phyloP scores from a whole-genome alignment of 2,113 vertebrate genomes.

The Cynoglossus semilaevis region DNA sequence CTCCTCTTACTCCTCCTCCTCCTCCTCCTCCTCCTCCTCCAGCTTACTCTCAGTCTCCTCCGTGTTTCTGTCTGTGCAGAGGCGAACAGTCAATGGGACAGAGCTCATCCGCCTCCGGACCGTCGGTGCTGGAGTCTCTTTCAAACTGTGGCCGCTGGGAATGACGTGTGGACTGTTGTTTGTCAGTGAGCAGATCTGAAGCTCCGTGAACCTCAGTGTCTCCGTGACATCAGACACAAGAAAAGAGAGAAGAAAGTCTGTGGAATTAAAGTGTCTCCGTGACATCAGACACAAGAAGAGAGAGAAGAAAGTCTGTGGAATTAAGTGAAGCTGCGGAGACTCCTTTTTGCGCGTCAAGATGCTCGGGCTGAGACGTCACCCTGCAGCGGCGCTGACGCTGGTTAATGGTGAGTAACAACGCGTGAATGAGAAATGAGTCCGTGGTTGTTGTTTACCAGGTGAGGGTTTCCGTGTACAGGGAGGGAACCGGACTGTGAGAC shows the following conservation, averaged over 20 bases:
- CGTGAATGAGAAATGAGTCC: neutral
- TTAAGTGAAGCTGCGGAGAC: slow-evolving; percentile 19
- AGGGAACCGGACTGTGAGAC: no score
- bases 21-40: slow-evolving; percentile 10
- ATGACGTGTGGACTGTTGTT: slow-evolving; percentile 9
- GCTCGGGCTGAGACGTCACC: slow-evolving; percentile 18
- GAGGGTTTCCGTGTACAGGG: neutral
- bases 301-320: slow-evolving; percentile 6
- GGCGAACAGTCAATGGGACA: slow-evolving; percentile 12
- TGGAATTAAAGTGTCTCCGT: slow-evolving; percentile 7
- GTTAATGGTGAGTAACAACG: slow-evolving; percentile 51
- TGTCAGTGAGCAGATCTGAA: neutral
- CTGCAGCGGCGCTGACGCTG: slow-evolving; percentile 31
- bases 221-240: slow-evolving; percentile 1
- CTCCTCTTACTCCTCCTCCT: slow-evolving; percentile 8
- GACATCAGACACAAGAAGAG: neutral
- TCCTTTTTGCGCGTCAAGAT: slow-evolving; percentile 45
- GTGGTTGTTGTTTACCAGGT: neutral
- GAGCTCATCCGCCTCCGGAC: slow-evolving; percentile 14
- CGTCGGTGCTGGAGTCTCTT: slow-evolving; percentile 2
- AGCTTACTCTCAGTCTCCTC: slow-evolving; percentile 7
- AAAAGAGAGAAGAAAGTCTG: slow-evolving; percentile 5
- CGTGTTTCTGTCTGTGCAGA: slow-evolving; percentile 2
- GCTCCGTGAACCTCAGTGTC: slow-evolving; percentile 7
- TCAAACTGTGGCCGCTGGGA: slow-evolving; percentile 18